Evolutionary conservation across 2,888 invertebrate genomes (phyloP).

Genomic region (Prostheceraeus crozeri): DNA sequence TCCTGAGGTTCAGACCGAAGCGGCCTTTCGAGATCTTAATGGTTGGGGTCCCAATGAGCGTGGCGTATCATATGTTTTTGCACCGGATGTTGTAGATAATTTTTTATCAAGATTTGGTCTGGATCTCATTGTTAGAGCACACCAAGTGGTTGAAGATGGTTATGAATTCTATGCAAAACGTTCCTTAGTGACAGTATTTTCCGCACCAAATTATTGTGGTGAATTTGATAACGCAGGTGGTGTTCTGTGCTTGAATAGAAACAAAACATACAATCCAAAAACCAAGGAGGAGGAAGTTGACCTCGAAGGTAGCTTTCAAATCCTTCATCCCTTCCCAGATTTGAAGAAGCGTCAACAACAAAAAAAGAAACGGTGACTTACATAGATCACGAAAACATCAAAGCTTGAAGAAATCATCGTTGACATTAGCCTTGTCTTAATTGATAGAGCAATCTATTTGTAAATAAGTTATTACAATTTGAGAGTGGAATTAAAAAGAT

Average conservation of each 20-base stretch:
- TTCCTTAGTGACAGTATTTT: conserved; percentile 35
- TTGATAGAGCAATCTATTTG: no score
- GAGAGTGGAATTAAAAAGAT: no score
- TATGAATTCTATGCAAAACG: conserved; percentile 36
- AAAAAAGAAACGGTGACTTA: no score
- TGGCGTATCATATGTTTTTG: conserved; percentile 36
- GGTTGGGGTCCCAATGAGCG: conserved; percentile 37
- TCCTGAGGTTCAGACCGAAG: conserved; percentile 25
- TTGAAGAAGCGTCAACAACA: conserved; percentile 28
- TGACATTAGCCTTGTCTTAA: no score
- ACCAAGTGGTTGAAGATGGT: conserved; percentile 38
- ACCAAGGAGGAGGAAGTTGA: conserved; percentile 35
- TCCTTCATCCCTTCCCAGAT: conserved; percentile 29
- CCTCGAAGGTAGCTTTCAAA: conserved; percentile 35
- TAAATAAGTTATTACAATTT: no score
- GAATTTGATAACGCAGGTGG: conserved; percentile 37
- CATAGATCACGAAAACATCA: no score
- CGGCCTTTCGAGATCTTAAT: conserved; percentile 32
- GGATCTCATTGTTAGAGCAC: conserved; percentile 35
- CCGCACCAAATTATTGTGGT: conserved; percentile 38
- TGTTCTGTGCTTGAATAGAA: conserved; percentile 33
- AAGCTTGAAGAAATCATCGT: no score
- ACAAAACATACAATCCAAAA: conserved; percentile 28
- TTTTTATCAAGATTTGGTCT: conserved; percentile 34
- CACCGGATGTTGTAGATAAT: conserved; percentile 36